A percentile compares a stretch with the other conserved stretches of the same genome.
phyloP scores from a whole-genome alignment of 2,797 vertebrate species.

The Anableps anableps region DNA sequence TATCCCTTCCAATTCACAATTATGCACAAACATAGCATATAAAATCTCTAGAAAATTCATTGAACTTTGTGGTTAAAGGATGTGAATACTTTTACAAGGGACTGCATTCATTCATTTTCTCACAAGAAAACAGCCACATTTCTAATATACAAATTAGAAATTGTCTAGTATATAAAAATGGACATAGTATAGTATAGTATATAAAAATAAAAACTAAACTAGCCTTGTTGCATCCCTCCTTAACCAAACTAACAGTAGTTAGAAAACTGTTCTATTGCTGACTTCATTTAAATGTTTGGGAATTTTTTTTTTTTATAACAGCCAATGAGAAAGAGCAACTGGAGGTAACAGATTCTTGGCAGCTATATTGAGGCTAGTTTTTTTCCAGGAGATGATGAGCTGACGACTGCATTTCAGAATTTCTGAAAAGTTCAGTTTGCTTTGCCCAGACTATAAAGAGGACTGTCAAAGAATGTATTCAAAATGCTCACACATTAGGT shows the following conservation, averaged over 20 bases:
- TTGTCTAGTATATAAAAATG: no score
- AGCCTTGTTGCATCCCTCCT: no score
- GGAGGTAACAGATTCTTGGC: background rate
- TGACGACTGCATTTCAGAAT: slow-evolving; percentile 36
- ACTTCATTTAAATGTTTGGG: slow-evolving; percentile 11
- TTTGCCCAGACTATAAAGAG: slow-evolving; percentile 11
- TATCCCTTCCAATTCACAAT: background rate
- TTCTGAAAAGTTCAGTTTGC: slow-evolving; percentile 26
- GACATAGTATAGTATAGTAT: no score
- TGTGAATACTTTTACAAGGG: background rate
- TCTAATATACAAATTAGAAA: background rate
- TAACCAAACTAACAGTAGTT: slow-evolving; percentile 7
- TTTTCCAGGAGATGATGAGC: slow-evolving; percentile 21
- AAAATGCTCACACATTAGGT: slow-evolving; percentile 15
- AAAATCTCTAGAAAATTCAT: background rate
- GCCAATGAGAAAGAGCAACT: slow-evolving; percentile 8
- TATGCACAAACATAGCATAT: background rate
- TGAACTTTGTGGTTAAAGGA: background rate
- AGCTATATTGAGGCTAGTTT: background rate
- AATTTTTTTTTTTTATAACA: slow-evolving; percentile 24
- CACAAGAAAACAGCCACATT: background rate
- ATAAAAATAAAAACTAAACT: no score
- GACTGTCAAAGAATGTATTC: slow-evolving; percentile 15
- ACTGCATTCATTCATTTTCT: background rate
- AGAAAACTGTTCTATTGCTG: background rate